These are phyloP conservation scores for Neodiprion virginianus DNA, from an alignment of 1,140 invertebrate species.

Conservation along the genomic window DNA sequence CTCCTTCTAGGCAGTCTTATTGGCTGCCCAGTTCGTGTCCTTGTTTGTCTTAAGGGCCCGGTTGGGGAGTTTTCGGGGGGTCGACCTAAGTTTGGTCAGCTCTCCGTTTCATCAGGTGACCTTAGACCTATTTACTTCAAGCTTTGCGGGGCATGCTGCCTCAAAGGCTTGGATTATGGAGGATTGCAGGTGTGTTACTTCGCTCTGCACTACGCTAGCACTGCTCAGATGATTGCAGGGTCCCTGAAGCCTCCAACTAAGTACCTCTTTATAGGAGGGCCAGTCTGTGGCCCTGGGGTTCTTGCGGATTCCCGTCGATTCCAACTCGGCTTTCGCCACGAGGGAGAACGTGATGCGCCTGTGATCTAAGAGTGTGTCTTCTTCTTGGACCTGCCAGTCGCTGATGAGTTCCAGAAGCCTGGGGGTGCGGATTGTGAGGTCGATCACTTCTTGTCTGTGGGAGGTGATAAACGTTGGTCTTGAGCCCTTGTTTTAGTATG, in stretches of 20 bases:
- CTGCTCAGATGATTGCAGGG: not conserved
- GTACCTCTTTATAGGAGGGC: too few species aligned
- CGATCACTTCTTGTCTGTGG: too few species aligned
- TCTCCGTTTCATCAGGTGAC: not conserved
- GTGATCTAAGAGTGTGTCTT: constrained; percentile 20
- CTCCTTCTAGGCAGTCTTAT: not conserved
- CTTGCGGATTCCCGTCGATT: too few species aligned
- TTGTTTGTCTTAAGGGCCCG: not conserved
- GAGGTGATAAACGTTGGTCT: too few species aligned
- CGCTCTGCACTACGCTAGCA: not conserved
- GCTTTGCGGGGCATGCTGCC: not conserved
- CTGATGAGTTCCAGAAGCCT: constrained; percentile 19
- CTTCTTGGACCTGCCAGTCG: constrained; percentile 9
- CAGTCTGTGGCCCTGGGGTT: too few species aligned
- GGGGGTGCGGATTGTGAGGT: constrained; percentile 18
- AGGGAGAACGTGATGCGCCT: constrained; percentile 7
- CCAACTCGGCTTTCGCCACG: not conserved
- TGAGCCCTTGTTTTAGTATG: too few species aligned
- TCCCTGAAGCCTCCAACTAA: not conserved
- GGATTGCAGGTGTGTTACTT: not conserved
- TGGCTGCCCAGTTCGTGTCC: not conserved
- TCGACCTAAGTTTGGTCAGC: not conserved
- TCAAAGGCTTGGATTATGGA: not conserved
- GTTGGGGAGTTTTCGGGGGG: constrained; percentile 8
- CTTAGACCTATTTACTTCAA: too few species aligned